phyloP scores from a whole-genome alignment of 2,113 vertebrate species.

The Python bivittatus region DNA sequence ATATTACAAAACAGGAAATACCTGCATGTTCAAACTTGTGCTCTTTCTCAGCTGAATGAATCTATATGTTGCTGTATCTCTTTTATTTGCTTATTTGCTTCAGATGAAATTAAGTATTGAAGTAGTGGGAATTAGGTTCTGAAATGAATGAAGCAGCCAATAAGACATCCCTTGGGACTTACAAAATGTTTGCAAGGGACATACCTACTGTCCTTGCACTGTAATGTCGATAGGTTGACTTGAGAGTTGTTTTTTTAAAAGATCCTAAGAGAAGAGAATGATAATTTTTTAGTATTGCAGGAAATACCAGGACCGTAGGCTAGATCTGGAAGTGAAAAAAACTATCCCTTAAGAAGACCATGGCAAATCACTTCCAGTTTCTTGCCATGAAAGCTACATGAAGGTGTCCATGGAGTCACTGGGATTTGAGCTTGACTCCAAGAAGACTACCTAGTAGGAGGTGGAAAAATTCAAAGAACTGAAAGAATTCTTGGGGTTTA shows the following conservation, averaged over 20 bases:
- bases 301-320: neutral
- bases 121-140: neutral
- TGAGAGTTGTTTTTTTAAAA: neutral
- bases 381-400: too few species aligned
- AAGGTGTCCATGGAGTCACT: neutral
- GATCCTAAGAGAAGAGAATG: neutral
- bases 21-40: neutral
- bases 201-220: neutral
- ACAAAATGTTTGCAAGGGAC: neutral
- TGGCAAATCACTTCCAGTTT: too few species aligned
- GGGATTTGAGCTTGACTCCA: neutral
- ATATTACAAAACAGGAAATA: neutral
- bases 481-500: neutral
- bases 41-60: neutral
- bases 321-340: neutral
- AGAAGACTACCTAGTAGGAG: neutral
- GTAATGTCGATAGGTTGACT: neutral
- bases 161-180: neutral
- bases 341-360: too few species aligned
- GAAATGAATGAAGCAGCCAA: neutral
- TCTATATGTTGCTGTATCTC: neutral
- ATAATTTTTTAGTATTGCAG: neutral
- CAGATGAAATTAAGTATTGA: neutral
- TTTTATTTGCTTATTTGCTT: neutral
- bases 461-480: neutral